A percentile compares a stretch with the other conserved stretches of the same genome.
These are phyloP conservation scores for Littorina saxatilis DNA, from an alignment of 1,140 invertebrate species.

Conservation along the genomic window DNA sequence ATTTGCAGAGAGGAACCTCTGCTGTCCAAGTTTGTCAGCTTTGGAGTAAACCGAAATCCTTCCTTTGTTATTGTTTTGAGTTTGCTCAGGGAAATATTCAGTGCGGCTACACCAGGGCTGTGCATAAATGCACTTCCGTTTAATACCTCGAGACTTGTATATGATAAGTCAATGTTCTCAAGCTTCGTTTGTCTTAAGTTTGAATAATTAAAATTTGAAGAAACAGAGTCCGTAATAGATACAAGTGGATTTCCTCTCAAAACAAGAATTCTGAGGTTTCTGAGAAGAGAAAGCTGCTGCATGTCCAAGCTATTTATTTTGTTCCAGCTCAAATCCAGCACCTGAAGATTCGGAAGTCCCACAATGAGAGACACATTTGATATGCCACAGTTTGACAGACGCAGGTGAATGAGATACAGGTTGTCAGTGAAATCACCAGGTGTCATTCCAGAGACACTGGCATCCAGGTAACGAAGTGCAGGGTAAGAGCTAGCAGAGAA, in stretches of 20 bases:
- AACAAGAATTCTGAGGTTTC: neutral
- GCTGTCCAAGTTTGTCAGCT: constrained; percentile 1
- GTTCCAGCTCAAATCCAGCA: constrained; percentile 11
- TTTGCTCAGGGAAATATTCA: neutral
- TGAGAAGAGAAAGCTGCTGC: neutral
- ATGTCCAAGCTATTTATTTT: neutral
- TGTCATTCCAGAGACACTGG: neutral
- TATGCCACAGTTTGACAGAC: neutral
- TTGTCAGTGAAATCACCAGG: neutral
- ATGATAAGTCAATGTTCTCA: constrained; percentile 7
- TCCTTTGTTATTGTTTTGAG: neutral
- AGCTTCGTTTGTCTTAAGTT: neutral
- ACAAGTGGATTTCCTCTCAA: constrained; percentile 1
- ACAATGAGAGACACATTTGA: neutral
- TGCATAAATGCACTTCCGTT: neutral
- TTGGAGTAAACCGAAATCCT: neutral
- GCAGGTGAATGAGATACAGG: neutral
- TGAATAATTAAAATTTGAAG: neutral
- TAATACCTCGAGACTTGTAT: neutral
- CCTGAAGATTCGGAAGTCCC: neutral
- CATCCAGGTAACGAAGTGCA: constrained; percentile 25
- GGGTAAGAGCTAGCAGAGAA: neutral
- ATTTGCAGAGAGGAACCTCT: neutral
- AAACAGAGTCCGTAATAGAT: neutral
- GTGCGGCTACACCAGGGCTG: neutral